Conservation (phyloP, 2,113 vertebrate species). For the Lepus americanus region DNA sequence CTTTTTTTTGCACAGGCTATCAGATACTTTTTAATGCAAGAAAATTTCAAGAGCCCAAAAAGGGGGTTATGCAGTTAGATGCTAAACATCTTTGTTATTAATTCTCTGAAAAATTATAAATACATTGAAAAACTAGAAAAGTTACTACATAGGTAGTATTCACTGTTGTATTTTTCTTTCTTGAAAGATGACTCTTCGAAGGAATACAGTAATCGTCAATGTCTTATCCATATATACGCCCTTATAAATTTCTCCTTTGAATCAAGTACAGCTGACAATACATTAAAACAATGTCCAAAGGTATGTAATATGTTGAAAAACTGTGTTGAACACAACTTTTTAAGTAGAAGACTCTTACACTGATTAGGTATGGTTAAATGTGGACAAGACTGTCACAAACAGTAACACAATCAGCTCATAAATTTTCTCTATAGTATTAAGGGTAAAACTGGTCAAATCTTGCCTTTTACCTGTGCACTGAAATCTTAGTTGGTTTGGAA, state of each 20-base stretch:
- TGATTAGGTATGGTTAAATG: constrained; percentile 26
- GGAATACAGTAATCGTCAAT: neutral
- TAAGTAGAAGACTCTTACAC: constrained; percentile 9
- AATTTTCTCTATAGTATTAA: neutral
- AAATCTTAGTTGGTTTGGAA: constrained; percentile 48
- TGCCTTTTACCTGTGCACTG: constrained; percentile 19
- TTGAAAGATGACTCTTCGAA: constrained; percentile 31
- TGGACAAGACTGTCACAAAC: neutral
- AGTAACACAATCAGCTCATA: neutral
- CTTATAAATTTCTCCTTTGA: constrained; percentile 29
- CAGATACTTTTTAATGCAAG: constrained; percentile 24
- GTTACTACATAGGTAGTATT: neutral
- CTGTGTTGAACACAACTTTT: constrained; percentile 39
- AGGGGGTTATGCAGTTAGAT: constrained; percentile 5
- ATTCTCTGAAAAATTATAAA: constrained; percentile 38
- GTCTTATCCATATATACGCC: neutral
- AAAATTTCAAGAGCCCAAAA: constrained; percentile 55
- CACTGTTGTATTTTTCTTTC: neutral
- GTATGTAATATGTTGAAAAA: constrained; percentile 30
- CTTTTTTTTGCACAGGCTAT: no score
- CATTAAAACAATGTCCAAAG: constrained; percentile 54
- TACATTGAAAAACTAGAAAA: constrained; percentile 22
- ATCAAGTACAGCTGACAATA: constrained; percentile 2
- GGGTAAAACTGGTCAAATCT: constrained; percentile 35
- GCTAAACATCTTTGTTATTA: constrained; percentile 39